Evolutionary conservation across 1,140 invertebrate genomes (phyloP), one percentile per base, ranked within the genome.

Genomic region (Capitella teleta): DNA sequence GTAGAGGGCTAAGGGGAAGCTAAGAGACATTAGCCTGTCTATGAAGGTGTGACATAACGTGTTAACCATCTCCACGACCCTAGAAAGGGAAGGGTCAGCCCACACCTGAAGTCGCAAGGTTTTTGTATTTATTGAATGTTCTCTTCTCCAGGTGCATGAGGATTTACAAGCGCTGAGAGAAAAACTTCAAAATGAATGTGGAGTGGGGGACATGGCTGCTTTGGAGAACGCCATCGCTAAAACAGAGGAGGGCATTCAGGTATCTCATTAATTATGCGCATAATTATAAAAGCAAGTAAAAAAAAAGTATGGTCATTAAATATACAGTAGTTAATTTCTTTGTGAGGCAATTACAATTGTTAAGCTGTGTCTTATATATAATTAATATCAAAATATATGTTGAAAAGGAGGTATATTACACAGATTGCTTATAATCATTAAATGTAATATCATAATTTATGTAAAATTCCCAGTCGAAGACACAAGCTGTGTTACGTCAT

Each of bases 211-310:
- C 46, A 54, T 66, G 5, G 28, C 57, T 16, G 60, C 65, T n/a
- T 40, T 71, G 18, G 61, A 71, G 32, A 55, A 57, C 25, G 68
- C 67, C 21, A 60, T 71, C 5, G 51, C 55, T 19, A 67, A 63
- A 53, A 69, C 68, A 28, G 68, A 71, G 43, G 53, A 67, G 37
- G 63, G 60, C 1, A 45, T 71, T 6, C 63, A 66, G 61, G 68
- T 70, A 49, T 53, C 16, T 19, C 32, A 34, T n/a, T 44, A 34
- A 34, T 10, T 34, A 12, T 19, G 8, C 12, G 12, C 10, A 12
- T 8, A 12, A 12, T 10, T 19, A 8, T 8, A 19, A 8, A 41
- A 41, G 19, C 8, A 21, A 19, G 42, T 5, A 24, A 6, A n/a
- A 44, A 44, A 6, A 41, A 19, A 12, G 8, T 12, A 8, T 21